Evolutionary conservation across 2,797 vertebrate genomes (phyloP).

Genomic region (Mastacembelus armatus): DNA sequence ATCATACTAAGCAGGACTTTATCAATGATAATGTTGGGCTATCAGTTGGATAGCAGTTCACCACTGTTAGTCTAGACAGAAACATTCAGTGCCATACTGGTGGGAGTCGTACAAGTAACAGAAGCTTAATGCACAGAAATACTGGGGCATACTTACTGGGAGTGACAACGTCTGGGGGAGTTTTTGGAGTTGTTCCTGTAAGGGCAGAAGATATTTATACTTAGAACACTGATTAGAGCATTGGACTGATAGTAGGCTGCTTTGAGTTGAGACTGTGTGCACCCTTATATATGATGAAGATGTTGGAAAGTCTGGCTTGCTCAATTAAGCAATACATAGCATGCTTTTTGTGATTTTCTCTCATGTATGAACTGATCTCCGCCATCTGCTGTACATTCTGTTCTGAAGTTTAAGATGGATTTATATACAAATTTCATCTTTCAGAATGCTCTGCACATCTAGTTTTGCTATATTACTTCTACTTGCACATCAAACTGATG

Average conservation of each 20-base stretch:
- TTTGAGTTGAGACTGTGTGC: background rate
- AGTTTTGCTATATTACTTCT: no score
- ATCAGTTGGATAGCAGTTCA: background rate
- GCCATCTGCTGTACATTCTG: no score
- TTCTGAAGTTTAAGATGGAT: no score
- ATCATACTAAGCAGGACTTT: no score
- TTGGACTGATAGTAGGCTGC: background rate
- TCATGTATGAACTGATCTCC: no score
- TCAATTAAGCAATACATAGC: no score
- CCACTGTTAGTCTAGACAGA: background rate
- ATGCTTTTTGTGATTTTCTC: no score
- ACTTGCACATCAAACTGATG: no score
- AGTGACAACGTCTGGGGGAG: constrained; percentile 66
- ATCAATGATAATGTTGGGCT: no score
- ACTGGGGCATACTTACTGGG: constrained; percentile 30
- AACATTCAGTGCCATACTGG: background rate
- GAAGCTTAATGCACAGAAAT: background rate
- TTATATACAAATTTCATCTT: no score
- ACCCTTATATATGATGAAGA: background rate
- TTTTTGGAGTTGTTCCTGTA: constrained; percentile 83
- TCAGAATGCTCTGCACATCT: no score
- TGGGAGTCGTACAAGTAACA: no score
- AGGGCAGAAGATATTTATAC: constrained; percentile 15
- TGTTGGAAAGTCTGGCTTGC: background rate
- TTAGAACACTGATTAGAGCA: background rate